phyloP scores from a whole-genome alignment of 1,140 invertebrate species.

The Temnothorax curvispinosus region DNA sequence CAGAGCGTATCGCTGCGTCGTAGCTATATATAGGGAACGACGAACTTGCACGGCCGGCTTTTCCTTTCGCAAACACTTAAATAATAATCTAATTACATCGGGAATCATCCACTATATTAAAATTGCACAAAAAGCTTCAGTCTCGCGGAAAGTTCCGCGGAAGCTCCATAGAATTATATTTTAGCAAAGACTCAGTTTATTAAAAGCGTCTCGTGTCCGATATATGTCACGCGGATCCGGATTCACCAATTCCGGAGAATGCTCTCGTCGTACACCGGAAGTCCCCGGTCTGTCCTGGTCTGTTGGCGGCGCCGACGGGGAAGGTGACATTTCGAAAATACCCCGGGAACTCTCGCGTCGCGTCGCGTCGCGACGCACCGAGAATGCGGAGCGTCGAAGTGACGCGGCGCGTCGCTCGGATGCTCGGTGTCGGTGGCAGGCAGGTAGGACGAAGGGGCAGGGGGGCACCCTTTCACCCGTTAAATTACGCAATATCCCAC shows the following conservation, averaged over 20 bases:
- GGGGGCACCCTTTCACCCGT: slow-evolving; percentile 67
- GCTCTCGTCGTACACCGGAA: slow-evolving; percentile 4
- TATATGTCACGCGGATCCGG: neutral
- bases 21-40: neutral
- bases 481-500: slow-evolving; percentile 79
- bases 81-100: neutral
- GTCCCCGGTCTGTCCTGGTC: neutral
- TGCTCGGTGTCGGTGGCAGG: neutral
- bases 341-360: slow-evolving; percentile 13
- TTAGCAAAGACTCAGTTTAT: slow-evolving; percentile 7
- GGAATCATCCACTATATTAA: slow-evolving; percentile 11
- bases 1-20: neutral
- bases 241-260: neutral
- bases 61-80: neutral
- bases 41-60: neutral
- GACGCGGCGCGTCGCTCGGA: slow-evolving; percentile 29
- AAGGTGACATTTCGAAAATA: slow-evolving; percentile 7
- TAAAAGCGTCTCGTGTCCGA: neutral
- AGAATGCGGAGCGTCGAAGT: slow-evolving; percentile 22
- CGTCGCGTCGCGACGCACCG: slow-evolving; percentile 8
- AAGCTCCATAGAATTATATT: neutral
- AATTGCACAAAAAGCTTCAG: neutral
- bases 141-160: neutral
- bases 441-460: neutral
- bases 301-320: neutral